phyloP scores from a whole-genome alignment of 1,140 invertebrate species.

The Bradysia coprophila region DNA sequence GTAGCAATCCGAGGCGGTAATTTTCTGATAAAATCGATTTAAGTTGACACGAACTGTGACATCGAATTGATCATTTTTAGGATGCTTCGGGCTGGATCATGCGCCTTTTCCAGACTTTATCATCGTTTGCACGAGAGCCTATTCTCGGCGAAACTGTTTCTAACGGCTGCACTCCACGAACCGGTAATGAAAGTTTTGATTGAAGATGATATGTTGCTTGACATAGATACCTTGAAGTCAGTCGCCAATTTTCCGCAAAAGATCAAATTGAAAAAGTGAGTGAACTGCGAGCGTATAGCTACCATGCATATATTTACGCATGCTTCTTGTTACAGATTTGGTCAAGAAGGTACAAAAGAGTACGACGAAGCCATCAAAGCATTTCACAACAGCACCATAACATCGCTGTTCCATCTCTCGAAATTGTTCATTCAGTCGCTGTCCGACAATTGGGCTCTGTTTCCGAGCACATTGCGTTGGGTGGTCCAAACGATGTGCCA shows the following conservation, averaged over 20 bases:
- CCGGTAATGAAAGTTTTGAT: slow-evolving; percentile 86
- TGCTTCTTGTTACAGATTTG: slow-evolving; percentile 34
- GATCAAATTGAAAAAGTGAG: slow-evolving; percentile 28
- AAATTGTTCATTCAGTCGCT: slow-evolving; percentile 72
- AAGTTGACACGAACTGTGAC: slow-evolving; percentile 1
- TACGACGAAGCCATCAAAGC: slow-evolving; percentile 51
- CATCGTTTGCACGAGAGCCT: slow-evolving; percentile 78
- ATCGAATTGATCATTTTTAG: slow-evolving; percentile 23
- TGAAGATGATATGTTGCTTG: slow-evolving; percentile 82
- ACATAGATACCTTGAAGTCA: slow-evolving; percentile 81
- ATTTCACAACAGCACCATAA: slow-evolving; percentile 61
- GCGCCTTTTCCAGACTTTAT: slow-evolving; percentile 80
- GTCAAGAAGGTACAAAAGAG: slow-evolving; percentile 46
- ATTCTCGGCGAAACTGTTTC: slow-evolving; percentile 78
- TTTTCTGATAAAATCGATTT: slow-evolving; percentile 23
- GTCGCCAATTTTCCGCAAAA: slow-evolving; percentile 28
- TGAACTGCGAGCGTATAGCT: neutral
- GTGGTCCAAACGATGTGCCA: slow-evolving; percentile 57
- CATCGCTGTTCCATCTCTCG: slow-evolving; percentile 57
- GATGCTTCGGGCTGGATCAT: slow-evolving; percentile 64
- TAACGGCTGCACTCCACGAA: slow-evolving; percentile 77
- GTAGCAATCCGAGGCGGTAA: slow-evolving; percentile 70
- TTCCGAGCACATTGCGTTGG: slow-evolving; percentile 71
- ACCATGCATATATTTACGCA: neutral
- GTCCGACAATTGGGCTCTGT: slow-evolving; percentile 73